A percentile compares a stretch with the other conserved stretches of the same genome.
These are phyloP conservation scores for Diprion similis DNA, from an alignment of 1,140 invertebrate genomes.

Conservation along the genomic window DNA sequence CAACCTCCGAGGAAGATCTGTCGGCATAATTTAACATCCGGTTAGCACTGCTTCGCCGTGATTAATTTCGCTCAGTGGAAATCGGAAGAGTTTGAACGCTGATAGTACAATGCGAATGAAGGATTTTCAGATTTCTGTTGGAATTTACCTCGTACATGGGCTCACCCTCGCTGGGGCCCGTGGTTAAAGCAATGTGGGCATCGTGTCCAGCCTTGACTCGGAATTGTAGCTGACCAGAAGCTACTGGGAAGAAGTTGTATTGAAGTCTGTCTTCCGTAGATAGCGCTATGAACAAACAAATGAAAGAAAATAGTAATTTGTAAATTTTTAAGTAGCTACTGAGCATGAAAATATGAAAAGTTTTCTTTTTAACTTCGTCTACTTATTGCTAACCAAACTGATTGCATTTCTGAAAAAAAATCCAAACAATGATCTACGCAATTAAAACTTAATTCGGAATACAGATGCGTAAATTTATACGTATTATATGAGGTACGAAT, in stretches of 20 bases:
- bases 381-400: no score
- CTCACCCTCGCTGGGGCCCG: conserved; percentile 68
- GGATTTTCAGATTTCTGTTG: conserved; percentile 6
- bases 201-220: conserved; percentile 78
- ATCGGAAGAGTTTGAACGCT: neutral
- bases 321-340: conserved; percentile 10
- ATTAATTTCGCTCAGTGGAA: no score
- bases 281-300: conserved; percentile 67
- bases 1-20: conserved; percentile 85
- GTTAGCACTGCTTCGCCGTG: conserved; percentile 5
- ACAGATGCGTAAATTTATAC: no score
- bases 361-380: conserved; percentile 9
- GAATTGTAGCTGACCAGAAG: conserved; percentile 72
- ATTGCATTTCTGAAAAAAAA: no score
- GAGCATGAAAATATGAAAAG: conserved; percentile 4
- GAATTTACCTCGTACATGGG: conserved; percentile 76
- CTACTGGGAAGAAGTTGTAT: conserved; percentile 79
- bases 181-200: conserved; percentile 79
- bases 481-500: no score
- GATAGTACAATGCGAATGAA: neutral
- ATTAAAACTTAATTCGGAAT: no score
- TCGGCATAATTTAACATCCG: conserved; percentile 7
- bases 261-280: conserved; percentile 80
- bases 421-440: no score
- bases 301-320: conserved; percentile 27